Base-by-base conservation (phyloP, 2,113 vertebrate species). In the Ictalurus punctatus region DNA sequence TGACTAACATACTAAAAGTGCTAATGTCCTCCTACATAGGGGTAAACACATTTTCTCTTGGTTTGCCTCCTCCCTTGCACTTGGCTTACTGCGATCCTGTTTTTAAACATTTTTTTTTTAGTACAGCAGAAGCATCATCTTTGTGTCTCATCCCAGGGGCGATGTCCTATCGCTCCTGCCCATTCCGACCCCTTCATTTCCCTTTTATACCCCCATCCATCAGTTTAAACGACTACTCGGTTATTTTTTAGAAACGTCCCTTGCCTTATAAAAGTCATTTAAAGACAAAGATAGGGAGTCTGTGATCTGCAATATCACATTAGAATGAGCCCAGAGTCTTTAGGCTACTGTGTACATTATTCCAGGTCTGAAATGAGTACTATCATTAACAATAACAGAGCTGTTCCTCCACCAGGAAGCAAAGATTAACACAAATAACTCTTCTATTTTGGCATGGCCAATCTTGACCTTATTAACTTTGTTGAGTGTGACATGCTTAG, bases 1-100 rank as follows among this genome's bases (percentile, higher is more conserved):
- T 82, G 84, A 89, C 78, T 63, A 27, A 71, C 80, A 71, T 90
- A 76, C 81, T 90, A 88, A 90, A 89, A 90, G 85, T 87, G 85
- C 73, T 91, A 87, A 91, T 87, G 91, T 63, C 59, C 52, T 17
- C 6, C 79, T 79, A 34, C 71, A 83, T 27, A 40, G 54, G 56
- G 74, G 59, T 63, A 82, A n/a, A 14, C 21, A 17, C 27, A 40
- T 27, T 63, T 84, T 74, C 37, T 87, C 67, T 88, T 58, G 34
- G 34, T 69, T 56, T 84, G 69, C 78, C 40, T 59, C 69, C 63
- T 69, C 63, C 34, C n/a, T 17, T 56, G 54, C 8, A 17, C 80
- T 78, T 58, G 2, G 19, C n/a, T 30, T 34, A 25, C 73, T 76
- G 21, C 21, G 37, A 76, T 76, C 21, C 73, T 27, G 21, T 3